Base-by-base conservation (phyloP, 1,140 invertebrate genomes). In the Plutomurus gul region DNA sequence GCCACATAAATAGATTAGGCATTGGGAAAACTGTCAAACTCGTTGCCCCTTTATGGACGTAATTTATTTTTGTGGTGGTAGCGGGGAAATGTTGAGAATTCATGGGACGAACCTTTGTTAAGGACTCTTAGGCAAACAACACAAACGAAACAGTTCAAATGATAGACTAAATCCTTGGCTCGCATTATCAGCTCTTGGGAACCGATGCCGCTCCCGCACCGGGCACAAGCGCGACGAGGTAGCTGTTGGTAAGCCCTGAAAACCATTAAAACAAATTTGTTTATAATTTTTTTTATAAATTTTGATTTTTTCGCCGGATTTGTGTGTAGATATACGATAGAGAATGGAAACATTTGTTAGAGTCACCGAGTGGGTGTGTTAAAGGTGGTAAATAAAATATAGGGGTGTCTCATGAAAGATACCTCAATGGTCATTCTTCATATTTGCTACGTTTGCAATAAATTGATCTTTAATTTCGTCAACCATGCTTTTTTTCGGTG, bases 181-280 rank as follows among this genome's bases (percentile, higher is more conserved):
- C 94, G 87, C 95, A 97, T 97, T 84, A 97, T 95, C 84, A 97
- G 88, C 88, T 97, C 95, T 82, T 92, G 92, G n/a, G 94, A 92
- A 13, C 92, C 92, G 84, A 98, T 94, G 0, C 92, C 92, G 39
- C 92, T 91, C 16, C 92, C 91, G 85, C 95, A 97, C 51, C 94
- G 90, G 1, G 92, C 92, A 85, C 95, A 97, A 40, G 77, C 71
- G 40, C 77, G 47, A 39, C 77, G 40, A 37, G 77, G 77, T 18
- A 75, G 4, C 72, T 47, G 51, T 46, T 80, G 78, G 27, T 80
- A 80, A n/a, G 33, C 56, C 51, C 78, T 80, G 77, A 22, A 65
- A 79, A 43, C n/a, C 22, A 49, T 10, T 40, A 43, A 27, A 1
- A 43, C 1, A 73, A 37, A 25, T 5, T 22, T 10, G 49, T 20